Base-by-base conservation (phyloP, 2,113 vertebrate genomes). In the Dunckerocampus dactyliophorus region DNA sequence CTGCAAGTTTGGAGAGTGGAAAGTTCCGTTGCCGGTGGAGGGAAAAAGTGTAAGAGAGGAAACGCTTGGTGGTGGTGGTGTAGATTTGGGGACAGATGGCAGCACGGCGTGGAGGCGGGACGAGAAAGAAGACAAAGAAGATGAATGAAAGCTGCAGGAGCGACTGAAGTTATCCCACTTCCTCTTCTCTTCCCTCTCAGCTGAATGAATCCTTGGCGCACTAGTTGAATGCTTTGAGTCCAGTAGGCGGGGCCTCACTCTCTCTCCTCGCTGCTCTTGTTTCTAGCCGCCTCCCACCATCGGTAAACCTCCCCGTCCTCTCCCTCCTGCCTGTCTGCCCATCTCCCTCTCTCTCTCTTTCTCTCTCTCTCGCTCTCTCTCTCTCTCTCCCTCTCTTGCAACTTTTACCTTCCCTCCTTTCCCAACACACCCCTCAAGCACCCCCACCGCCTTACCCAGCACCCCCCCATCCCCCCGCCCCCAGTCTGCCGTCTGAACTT, bases 51-150 rank as follows among this genome's bases (percentile, higher is more conserved):
- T 53, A 21, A 52, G 72, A 67, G 76, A 80, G 75, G 81, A 71
- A 77, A 83, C 81, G 81, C 82, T 81, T 83, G 80, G 85, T 85
- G 75, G 66, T 74, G 80, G 82, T 83, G 79, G 82, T 87, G 76
- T 75, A 69, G 56, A 48, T 82, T 77, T 71, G 47, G 79, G 77
- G 79, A 81, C 83, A 81, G 82, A 82, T 81, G 81, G 83, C 79
- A 64, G 77, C 13, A 69, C 67, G 67, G 63, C 61, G 72, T 77
- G 80, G 83, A 85, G 85, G 81, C 79, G 82, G 77, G 79, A 61
- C 63, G 53, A 67, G 67, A 73, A 65, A 77, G 57, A 74, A 59
- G 73, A 59, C 66, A 64, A 56, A 37, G 52, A 62, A 49, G 34
- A 45, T 17, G 31, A 22, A 42, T 43, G 42, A 59, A 42, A 16